Conservation (phyloP, 2,797 vertebrate genomes). For the Octomys mimax region DNA sequence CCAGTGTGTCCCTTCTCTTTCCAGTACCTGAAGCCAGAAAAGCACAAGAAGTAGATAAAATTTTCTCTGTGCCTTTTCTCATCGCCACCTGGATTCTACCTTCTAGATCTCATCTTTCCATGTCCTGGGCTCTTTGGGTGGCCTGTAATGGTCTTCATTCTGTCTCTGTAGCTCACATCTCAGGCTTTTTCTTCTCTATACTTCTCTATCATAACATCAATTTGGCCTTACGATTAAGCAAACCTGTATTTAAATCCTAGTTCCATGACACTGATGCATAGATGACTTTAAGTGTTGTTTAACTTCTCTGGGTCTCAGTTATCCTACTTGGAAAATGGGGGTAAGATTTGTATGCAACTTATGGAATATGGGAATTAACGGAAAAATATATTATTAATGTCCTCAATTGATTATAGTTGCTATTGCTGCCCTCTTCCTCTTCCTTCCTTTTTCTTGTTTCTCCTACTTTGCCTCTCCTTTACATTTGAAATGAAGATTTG, state of each 20-base stretch:
- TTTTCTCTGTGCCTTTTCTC: background rate
- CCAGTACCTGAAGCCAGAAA: background rate
- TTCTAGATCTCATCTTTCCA: background rate
- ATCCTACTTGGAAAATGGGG: background rate
- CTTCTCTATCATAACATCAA: background rate
- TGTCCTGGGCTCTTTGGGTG: background rate
- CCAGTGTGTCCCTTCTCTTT: background rate
- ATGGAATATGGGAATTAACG: background rate
- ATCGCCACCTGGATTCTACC: background rate
- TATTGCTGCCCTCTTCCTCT: background rate
- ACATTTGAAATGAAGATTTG: background rate
- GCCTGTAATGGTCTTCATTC: background rate
- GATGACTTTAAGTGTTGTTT: background rate
- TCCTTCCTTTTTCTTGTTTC: background rate
- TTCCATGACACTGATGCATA: background rate
- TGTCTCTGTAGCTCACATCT: background rate
- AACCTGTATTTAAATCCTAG: background rate
- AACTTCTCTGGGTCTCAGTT: background rate
- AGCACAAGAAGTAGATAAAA: background rate
- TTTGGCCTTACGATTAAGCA: background rate
- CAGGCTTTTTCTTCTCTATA: background rate
- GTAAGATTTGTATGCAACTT: background rate
- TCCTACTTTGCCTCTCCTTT: background rate
- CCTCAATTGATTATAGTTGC: background rate
- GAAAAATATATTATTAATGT: background rate